Evolutionary conservation across 2,888 invertebrate genomes (phyloP).

Genomic region (Gymnosoma rotundatum): DNA sequence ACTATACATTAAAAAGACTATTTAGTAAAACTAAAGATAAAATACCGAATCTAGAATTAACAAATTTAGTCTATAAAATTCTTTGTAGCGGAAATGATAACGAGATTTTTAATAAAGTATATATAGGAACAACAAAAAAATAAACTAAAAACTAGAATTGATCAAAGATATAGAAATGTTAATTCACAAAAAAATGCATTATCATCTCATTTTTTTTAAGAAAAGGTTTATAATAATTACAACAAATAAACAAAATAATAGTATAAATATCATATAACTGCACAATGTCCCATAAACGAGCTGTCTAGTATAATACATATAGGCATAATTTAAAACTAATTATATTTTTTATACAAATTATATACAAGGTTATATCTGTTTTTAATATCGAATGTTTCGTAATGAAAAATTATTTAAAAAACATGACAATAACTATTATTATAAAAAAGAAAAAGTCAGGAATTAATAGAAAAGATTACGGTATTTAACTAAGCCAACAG

Average conservation of each 20-base stretch:
- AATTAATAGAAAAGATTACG: constrained; percentile 5
- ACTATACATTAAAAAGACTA: too few relatives aligned
- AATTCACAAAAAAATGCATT: too few relatives aligned
- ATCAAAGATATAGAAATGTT: too few relatives aligned
- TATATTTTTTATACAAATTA: constrained; percentile 6
- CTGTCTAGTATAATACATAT: not conserved
- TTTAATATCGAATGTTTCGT: constrained; percentile 12
- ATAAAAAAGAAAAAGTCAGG: constrained; percentile 9
- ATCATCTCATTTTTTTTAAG: not conserved
- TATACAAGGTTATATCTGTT: constrained; percentile 12
- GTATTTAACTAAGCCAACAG: constrained; percentile 17
- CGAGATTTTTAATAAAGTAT: too few relatives aligned
- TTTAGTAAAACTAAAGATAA: too few relatives aligned
- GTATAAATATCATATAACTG: constrained; percentile 1
- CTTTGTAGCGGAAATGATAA: too few relatives aligned
- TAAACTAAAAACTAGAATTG: too few relatives aligned
- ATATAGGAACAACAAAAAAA: too few relatives aligned
- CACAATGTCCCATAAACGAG: not conserved
- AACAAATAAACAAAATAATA: constrained; percentile 3
- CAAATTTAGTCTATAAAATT: too few relatives aligned
- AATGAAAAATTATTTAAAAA: constrained; percentile 17
- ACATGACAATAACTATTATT: constrained; percentile 4
- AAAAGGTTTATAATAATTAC: constrained; percentile 1
- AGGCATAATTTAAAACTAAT: constrained; percentile 4
- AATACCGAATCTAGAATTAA: too few relatives aligned